Conservation (phyloP, 53 echinoderm and acorn worm species). For the Antedon mediterranea region DNA sequence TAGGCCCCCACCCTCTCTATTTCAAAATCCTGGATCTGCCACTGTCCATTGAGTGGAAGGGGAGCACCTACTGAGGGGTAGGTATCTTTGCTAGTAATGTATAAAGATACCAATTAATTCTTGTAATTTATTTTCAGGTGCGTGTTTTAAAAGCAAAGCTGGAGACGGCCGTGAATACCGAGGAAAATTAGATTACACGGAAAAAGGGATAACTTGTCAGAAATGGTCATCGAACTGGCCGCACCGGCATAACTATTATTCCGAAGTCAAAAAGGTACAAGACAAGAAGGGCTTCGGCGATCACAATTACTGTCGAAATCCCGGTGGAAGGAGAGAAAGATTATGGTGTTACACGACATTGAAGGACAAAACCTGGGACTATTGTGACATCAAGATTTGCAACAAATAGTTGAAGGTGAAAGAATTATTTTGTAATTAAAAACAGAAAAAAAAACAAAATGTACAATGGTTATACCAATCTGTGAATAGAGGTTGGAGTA, state of each 20-base stretch:
- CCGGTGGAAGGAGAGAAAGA: slow-evolving; percentile 38
- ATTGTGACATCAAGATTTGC: slow-evolving; percentile 57
- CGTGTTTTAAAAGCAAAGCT: slow-evolving; percentile 46
- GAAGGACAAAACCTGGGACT: slow-evolving; percentile 59
- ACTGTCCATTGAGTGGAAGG: too few relatives aligned
- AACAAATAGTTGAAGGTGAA: too few relatives aligned
- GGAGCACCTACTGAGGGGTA: too few relatives aligned
- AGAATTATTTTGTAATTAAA: too few relatives aligned
- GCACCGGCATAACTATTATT: slow-evolving; percentile 42
- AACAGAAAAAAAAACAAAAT: too few relatives aligned
- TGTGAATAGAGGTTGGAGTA: too few relatives aligned
- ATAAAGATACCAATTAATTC: too few relatives aligned
- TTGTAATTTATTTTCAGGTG: slow-evolving; percentile 15
- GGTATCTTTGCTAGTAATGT: too few relatives aligned
- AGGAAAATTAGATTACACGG: slow-evolving; percentile 69
- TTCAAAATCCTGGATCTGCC: too few relatives aligned
- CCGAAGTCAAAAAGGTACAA: slow-evolving; percentile 34
- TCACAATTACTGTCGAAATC: slow-evolving; percentile 92
- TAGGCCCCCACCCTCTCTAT: too few relatives aligned
- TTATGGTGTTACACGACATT: slow-evolving; percentile 90
- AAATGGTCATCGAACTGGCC: slow-evolving; percentile 86
- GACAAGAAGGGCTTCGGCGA: slow-evolving; percentile 57
- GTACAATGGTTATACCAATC: too few relatives aligned
- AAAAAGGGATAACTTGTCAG: slow-evolving; percentile 74
- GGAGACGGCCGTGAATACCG: slow-evolving; percentile 79